Evolutionary conservation across 1,140 invertebrate genomes (phyloP), one percentile per base, ranked within the genome.

Genomic region (Octopus sinensis): DNA sequence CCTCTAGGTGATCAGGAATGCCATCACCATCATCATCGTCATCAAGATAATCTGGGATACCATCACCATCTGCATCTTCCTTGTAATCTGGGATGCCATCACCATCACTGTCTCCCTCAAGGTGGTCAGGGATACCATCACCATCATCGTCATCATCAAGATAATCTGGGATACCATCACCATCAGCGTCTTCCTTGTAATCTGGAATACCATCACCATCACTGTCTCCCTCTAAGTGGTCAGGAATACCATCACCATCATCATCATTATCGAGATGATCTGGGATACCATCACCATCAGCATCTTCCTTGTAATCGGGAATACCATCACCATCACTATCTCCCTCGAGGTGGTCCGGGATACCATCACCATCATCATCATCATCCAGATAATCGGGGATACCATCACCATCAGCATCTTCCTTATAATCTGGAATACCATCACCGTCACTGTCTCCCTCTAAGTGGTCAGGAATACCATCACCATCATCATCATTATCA

Each of bases 401-500:
- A n/a, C 88, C 89, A 80, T 90, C 87, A 83, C 86, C 82, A 79
- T 90, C 88, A 77, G 84, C 81, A 82, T 89, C 87, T 30, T 85
- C 82, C 76, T 77, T 82, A 76, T 85, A 30, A 81, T 90, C 87
- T 4, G 87, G 86, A 71, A 87, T 86, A 73, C 87, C 87, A 83
- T 89, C 88, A 10, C 87, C 86, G 81, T 89, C 88, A 7, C 82
- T 83, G 81, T 87, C 87, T 12, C 75, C 82, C 54, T 77, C 76
- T 5, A 86, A 68, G 23, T 85, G 82, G 77, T 90, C 87, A 7
- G 86, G 84, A 68, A 89, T 86, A 43, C 87, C 88, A 83, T 89
- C 88, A 56, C 86, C 86, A 82, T 91, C 88, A 52, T 83, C 87
- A 83, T 90, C 89, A n/a, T n/a, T n/a, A n/a, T n/a, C n/a, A n/a